Evolutionary conservation across 2,797 vertebrate species (phyloP), one percentile per base, ranked within the genome.

Genomic region (Galago senegalensis): DNA sequence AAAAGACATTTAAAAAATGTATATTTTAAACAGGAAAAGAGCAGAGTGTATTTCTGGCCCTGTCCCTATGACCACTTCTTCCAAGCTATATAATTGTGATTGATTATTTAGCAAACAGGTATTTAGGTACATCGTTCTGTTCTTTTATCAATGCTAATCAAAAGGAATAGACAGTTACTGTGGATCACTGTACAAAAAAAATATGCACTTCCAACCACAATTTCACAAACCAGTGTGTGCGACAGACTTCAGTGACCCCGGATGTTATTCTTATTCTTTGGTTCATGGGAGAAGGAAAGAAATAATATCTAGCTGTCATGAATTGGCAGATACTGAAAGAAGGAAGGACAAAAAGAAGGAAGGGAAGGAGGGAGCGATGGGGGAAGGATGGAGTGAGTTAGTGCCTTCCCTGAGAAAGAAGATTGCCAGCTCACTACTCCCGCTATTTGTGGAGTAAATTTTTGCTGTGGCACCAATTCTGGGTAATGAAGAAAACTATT

Each of bases 261-360:
- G 46, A 27, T 58, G 5, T 12, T 91, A 43, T 85, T 90, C 40
- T 95, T 91, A 61, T 37, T 73, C 77, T 73, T 21, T 58, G 67
- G 43, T n/a, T 95, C 25, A 53, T 34, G 20, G 10, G n/a, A 87
- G 46, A 94, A 46, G 65, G 31, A 79, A 73, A 53, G 46, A n/a
- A 88, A 95, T 80, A 53, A 77, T 43, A 91, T 80, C 16, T 72
- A 43, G 56, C 14, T 91, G 87, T 80, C 65, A 80, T 4, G 7
- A 87, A 37, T 13, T 69, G 53, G 56, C 67, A 96, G 70, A 49
- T 69, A 61, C 18, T 20, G 14, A 21, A 31, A 34, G 17, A 83
- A 77, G 60, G 76, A 43, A 46, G 4, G 13, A 31, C 16, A 5
- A 31, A 65, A 65, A 65, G 13, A 65, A 29, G 29, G 31, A 65